These are phyloP conservation scores for Halcyon chelicuti DNA, from an alignment of 2,797 vertebrate species.

Conservation along the genomic window DNA sequence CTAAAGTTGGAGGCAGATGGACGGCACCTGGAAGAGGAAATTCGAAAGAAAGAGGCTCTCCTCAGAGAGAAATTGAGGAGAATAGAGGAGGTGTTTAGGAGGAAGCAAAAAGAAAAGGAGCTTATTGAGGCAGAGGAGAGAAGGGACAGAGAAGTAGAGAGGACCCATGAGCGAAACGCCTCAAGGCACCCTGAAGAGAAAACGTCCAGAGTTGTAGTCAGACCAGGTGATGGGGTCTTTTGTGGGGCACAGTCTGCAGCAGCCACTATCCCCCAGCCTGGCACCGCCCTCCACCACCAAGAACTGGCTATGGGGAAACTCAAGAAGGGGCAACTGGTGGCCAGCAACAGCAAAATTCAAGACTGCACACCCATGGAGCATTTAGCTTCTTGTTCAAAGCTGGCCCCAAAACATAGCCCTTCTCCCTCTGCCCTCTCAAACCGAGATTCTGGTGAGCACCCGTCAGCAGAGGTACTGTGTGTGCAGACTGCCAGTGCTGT, in stretches of 20 bases:
- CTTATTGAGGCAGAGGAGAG: slow-evolving; percentile 33
- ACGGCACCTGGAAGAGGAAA: slow-evolving; percentile 74
- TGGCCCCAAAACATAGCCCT: background rate
- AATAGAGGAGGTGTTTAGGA: slow-evolving; percentile 77
- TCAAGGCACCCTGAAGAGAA: background rate
- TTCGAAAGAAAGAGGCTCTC: slow-evolving; percentile 79
- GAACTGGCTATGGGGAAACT: slow-evolving; percentile 39
- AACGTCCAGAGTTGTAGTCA: background rate
- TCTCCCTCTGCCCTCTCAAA: background rate
- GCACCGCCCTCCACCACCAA: background rate
- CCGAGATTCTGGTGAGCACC: background rate
- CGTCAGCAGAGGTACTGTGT: background rate
- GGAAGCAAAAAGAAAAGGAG: slow-evolving; percentile 76
- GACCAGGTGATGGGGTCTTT: background rate
- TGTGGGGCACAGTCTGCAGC: background rate
- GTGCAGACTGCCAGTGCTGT: background rate
- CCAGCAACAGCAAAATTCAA: slow-evolving; percentile 59
- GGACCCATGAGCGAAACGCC: background rate
- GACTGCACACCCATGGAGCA: background rate
- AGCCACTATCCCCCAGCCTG: background rate
- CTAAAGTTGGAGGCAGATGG: slow-evolving; percentile 72
- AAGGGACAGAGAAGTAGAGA: slow-evolving; percentile 12
- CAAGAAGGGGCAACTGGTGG: slow-evolving; percentile 52
- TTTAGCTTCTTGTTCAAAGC: background rate
- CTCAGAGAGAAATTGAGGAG: slow-evolving; percentile 84